Base-by-base conservation (phyloP, 53 echinoderm and acorn worm species). In the Luidia sarsii region DNA sequence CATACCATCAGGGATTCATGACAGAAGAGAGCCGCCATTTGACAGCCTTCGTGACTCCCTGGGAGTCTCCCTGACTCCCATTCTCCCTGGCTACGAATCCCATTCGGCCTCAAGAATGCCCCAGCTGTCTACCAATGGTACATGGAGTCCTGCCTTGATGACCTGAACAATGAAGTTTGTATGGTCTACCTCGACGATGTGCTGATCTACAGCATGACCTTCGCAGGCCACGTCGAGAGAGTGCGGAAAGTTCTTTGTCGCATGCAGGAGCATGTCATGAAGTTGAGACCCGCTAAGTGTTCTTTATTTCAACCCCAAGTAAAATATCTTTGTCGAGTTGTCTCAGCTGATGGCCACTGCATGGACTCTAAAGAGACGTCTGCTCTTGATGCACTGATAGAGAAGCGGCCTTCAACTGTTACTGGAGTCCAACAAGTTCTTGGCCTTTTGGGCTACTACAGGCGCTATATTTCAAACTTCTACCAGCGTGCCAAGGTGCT, bases 1-100 rank as follows among this genome's bases (percentile, higher is more conserved):
- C 70, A 21, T 83, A 70, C 60, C 83, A 82, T 39, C 83, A 82
- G 70, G 83, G 83, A 13, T 82, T 68, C 41, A 82, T 69, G 83
- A 24, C 38, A 10, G 45, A 39, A 23, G 71, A 70, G 5, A 83
- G 83, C 27, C 83, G 61, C 19, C 83, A 36, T 32, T 33, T 83
- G 1, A 83, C 83, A n/a, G 83, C 83, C 33, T 83, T 83, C 37
- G 83, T 83, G 9, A 83, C 83, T 35, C 83, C 83, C 33, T 83
- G 83, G 71, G 28, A 70, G 2, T 49, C 70, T 60, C 70, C 70
- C 16, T 83, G 83, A 87, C 30, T 75, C n/a, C n/a, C n/a, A n/a
- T n/a, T n/a, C n/a, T n/a, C n/a, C n/a, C n/a, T n/a, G n/a, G n/a
- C n/a, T n/a, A n/a, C 13, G 48, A 75, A 0, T 72, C 87, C 8